phyloP scores from a whole-genome alignment of 2,888 invertebrate species.

The Nezara viridula region DNA sequence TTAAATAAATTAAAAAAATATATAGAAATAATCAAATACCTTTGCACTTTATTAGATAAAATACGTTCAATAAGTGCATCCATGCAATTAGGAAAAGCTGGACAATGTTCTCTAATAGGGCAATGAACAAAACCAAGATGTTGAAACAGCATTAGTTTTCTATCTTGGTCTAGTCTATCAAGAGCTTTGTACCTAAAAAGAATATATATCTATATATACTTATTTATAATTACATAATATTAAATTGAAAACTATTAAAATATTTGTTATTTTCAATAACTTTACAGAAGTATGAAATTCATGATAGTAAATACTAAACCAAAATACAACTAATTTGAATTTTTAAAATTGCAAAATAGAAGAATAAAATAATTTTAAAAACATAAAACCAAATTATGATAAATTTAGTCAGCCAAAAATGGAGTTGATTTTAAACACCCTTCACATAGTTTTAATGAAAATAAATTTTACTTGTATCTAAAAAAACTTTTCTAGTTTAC shows the following conservation, averaged over 20 bases:
- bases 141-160: slow-evolving; percentile 94
- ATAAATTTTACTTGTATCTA: no score
- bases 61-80: slow-evolving; percentile 82
- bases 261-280: neutral
- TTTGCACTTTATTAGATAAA: slow-evolving; percentile 78
- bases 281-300: no score
- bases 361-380: no score
- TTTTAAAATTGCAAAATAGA: no score
- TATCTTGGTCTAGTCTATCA: slow-evolving; percentile 93
- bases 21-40: slow-evolving; percentile 68
- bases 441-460: no score
- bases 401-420: no score
- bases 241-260: neutral
- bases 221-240: neutral
- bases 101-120: slow-evolving; percentile 94
- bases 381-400: no score
- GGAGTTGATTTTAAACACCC: no score
- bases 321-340: no score
- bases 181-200: slow-evolving; percentile 87
- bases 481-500: no score
- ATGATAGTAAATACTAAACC: no score
- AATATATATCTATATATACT: neutral
- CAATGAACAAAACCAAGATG: slow-evolving; percentile 96
- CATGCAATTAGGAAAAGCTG: slow-evolving; percentile 87
- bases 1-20: neutral